These are phyloP conservation scores for Triplophysa siluroides DNA, from an alignment of 2,113 vertebrate species.

Conservation along the genomic window DNA sequence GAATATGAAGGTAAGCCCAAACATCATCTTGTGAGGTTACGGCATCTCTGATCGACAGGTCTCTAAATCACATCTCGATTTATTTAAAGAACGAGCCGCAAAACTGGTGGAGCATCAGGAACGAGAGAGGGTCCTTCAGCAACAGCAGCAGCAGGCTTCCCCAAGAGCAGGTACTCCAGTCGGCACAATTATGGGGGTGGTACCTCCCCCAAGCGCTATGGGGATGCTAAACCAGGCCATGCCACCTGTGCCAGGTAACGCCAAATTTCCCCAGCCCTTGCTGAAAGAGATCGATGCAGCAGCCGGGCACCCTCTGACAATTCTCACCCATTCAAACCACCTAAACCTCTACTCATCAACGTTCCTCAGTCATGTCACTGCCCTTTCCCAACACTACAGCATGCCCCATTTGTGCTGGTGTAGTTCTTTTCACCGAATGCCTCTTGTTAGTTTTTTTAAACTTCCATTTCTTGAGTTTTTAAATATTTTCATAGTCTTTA, in stretches of 20 bases:
- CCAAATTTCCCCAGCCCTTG: constrained; percentile 58
- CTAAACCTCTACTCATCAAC: constrained; percentile 22
- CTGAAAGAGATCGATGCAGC: constrained; percentile 65
- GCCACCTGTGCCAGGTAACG: constrained; percentile 97
- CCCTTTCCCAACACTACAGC: neutral
- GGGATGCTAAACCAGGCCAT: constrained; percentile 99
- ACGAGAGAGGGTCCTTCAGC: constrained; percentile 91
- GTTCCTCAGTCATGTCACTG: constrained; percentile 1
- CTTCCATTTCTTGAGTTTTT: constrained; percentile 3
- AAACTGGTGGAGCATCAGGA: constrained; percentile 99
- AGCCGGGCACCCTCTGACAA: constrained; percentile 58
- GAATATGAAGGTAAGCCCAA: constrained; percentile 92
- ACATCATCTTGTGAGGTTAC: neutral
- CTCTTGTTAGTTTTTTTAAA: neutral
- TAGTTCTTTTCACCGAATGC: constrained; percentile 4
- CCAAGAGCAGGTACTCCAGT: constrained; percentile 98
- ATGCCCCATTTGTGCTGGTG: constrained; percentile 4
- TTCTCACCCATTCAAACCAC: constrained; percentile 25
- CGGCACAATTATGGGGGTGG: constrained; percentile 96
- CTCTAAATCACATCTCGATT: neutral
- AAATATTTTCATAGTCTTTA: neutral
- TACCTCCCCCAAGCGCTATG: constrained; percentile 97
- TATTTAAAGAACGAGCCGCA: constrained; percentile 89
- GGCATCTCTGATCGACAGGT: no score
- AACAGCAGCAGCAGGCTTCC: constrained; percentile 78